Evolutionary conservation across 2,797 vertebrate genomes (phyloP), one percentile per base, ranked within the genome.

Genomic region (Crax fasciolata): DNA sequence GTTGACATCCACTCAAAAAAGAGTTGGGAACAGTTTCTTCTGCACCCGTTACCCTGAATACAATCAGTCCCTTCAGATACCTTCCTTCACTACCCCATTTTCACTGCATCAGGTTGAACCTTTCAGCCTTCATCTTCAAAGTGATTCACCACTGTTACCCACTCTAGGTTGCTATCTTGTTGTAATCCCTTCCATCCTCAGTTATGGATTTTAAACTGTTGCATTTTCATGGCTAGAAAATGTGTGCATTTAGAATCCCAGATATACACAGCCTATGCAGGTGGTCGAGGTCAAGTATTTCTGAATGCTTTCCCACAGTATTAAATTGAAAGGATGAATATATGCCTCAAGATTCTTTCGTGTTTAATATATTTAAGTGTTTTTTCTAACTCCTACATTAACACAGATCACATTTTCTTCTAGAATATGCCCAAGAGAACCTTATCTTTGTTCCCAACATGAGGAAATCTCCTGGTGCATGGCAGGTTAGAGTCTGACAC

Each of bases 31-130:
- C 12, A 30, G 59, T 7, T 35, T 32, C 24, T 78, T 51, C n/a
- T 80, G 84, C 72, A 39, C 14, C n/a, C 41, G 13, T 68, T 94
- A 79, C 15, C 46, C 62, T 79, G 81, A 81, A 66, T 18, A 66
- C 5, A 66, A 76, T 32, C 51, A 7, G 18, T 55, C 10, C 58
- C 44, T 76, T 86, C 41, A 62, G 20, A n/a, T 46, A 11, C 27
- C 27, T 49, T 63, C n/a, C 25, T 27, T 78, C 25, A 23, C n/a
- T 49, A 12, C 35, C 17, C 10, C 57, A 79, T 87, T 73, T 52
- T 44, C 73, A 90, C 1, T 0, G 39, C 51, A 86, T 63, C 25
- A 74, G 13, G 32, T 67, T 79, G 74, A 89, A 0, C 49, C 27
- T 84, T 74, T 65, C 68, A 76, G 32, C 52, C 21, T 59, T 49